Evolutionary conservation across 2,113 vertebrate genomes (phyloP).

Genomic region (Elephas maximus): DNA sequence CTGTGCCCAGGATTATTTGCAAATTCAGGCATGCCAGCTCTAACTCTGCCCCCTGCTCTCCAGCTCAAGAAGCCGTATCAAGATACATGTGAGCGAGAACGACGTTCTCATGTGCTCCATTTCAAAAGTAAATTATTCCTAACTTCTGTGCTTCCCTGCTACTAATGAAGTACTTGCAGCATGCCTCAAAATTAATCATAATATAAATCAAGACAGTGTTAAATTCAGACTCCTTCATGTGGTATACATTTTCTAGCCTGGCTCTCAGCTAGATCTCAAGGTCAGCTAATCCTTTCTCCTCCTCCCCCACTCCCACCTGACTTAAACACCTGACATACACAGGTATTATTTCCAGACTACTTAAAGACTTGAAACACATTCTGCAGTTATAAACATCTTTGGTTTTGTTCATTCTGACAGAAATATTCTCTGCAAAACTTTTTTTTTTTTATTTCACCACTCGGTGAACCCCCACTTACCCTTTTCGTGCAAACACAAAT

Average conservation of each 20-base stretch:
- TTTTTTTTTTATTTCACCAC: background rate
- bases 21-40: background rate
- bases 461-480: background rate
- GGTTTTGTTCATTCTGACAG: background rate
- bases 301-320: background rate
- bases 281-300: background rate
- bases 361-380: background rate
- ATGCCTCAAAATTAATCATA: slow-evolving; percentile 11
- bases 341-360: background rate
- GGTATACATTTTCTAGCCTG: background rate
- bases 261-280: background rate
- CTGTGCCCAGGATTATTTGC: background rate
- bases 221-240: background rate
- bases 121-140: slow-evolving; percentile 51
- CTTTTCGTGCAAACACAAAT: background rate
- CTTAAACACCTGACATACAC: background rate
- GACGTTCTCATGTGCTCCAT: background rate
- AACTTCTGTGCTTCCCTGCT: slow-evolving; percentile 28
- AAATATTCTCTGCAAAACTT: background rate
- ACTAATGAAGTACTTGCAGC: slow-evolving; percentile 13
- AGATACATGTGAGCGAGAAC: background rate
- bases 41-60: background rate
- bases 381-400: background rate
- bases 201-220: background rate
- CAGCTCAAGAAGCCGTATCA: background rate